Base-by-base conservation (phyloP, 2,888 invertebrate species). In the Hoplodrina ambigua region DNA sequence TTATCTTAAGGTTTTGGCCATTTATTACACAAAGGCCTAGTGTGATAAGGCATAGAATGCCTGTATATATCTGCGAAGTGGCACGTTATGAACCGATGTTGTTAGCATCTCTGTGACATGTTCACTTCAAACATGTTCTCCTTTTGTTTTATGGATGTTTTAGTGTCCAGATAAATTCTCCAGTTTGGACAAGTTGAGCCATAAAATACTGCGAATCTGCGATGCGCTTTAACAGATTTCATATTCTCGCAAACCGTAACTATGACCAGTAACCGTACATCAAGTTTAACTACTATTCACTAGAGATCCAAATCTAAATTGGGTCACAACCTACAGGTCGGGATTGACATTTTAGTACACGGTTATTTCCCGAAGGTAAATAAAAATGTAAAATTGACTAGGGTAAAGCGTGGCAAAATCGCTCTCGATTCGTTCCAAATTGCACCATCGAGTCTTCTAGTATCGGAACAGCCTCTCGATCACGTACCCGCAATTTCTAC, bases 401-500 rank as follows among this genome's bases (percentile, higher is more conserved):
- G 72, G 65, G 78, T 64, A 62, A 73, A 81, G 64, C 76, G 75
- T 68, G 54, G 76, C 77, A 76, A 83, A 88, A 89, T 87, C 83
- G 85, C 86, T 83, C 86, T 90, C 85, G 83, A 87, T 87, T 86
- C 85, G 85, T 81, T 87, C 85, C 77, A 83, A 90, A 91, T 91
- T 88, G 87, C 87, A 83, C 85, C 85, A 85, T 88, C 82, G 84
- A 86, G 83, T 78, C 80, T 83, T 77, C 84, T 83, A 86, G 85
- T 82, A 85, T 75, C 83, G 70, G 81, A 83, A 81, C 84, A 76
- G 80, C 75, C 87, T 85, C 89, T 91, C 84, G 84, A 88, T 88
- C 91, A 92, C 91, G 91, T 91, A 86, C 80, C 79, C 66, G 86
- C 87, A 86, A 87, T 87, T 86, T 80, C 84, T 84, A 86, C 80